phyloP scores from a whole-genome alignment of 1,140 invertebrate genomes.

The Panagrolaimus sp. region DNA sequence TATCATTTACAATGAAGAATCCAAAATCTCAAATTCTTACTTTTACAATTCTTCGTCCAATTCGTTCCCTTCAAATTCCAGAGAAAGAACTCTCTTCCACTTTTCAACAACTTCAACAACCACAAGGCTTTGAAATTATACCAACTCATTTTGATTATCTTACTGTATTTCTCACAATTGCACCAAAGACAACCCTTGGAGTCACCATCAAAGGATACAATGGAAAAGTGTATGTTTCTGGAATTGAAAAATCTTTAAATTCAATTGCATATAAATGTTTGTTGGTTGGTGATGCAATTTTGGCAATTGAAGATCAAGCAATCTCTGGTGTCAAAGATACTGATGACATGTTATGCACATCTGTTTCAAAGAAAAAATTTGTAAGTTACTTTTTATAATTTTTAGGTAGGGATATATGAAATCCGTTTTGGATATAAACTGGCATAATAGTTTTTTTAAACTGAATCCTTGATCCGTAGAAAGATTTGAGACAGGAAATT shows the following conservation, averaged over 20 bases:
- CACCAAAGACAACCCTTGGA: background rate
- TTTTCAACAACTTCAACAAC: background rate
- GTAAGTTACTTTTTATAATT: background rate
- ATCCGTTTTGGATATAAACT: too few species aligned
- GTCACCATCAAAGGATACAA: conserved; percentile 1
- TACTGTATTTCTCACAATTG: background rate
- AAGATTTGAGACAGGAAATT: too few species aligned
- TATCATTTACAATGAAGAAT: background rate
- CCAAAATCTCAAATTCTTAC: background rate
- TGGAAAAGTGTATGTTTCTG: conserved; percentile 15
- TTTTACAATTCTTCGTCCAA: background rate
- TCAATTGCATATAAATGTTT: background rate
- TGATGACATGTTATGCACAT: background rate
- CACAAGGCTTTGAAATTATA: background rate
- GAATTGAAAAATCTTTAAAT: background rate
- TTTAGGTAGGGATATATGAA: too few species aligned
- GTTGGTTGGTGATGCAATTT: conserved; percentile 7
- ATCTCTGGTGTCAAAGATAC: background rate
- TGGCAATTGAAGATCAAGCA: background rate
- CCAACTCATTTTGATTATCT: conserved; percentile 2
- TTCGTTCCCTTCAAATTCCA: conserved; percentile 1
- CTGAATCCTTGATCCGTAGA: too few species aligned
- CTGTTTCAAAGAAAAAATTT: background rate
- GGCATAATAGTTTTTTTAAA: too few species aligned
- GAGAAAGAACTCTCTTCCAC: background rate